Evolutionary conservation across 1,140 invertebrate species (phyloP).

Genomic region (Penaeus indicus): DNA sequence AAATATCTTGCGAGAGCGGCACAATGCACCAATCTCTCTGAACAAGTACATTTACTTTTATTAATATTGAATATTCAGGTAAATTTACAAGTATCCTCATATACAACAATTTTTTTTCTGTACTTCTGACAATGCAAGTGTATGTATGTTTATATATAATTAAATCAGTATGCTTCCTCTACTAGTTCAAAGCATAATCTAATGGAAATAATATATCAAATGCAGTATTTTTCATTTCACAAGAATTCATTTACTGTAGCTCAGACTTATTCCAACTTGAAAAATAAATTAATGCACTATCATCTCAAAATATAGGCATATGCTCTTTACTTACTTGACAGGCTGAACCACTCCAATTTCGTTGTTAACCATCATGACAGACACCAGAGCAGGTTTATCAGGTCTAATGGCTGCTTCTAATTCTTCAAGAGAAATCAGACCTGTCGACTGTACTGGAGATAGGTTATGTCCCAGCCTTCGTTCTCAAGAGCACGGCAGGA

Average conservation of each 20-base stretch:
- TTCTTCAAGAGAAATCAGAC: constrained; percentile 86
- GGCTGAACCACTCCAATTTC: constrained; percentile 99
- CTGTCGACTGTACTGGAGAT: constrained; percentile 90
- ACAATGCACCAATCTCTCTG: constrained; percentile 72
- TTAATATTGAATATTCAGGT: not conserved
- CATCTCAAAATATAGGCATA: constrained; percentile 63
- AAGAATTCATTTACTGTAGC: no score
- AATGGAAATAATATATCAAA: no score
- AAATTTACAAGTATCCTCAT: not conserved
- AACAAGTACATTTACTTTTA: constrained; percentile 19
- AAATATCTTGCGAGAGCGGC: constrained; percentile 83
- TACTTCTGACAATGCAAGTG: no score
- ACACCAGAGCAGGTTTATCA: constrained; percentile 95
- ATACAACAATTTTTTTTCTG: not conserved
- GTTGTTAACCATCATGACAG: constrained; percentile 99
- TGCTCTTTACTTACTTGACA: constrained; percentile 82
- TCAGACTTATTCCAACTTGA: no score
- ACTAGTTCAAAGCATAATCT: no score
- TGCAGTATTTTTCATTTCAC: no score
- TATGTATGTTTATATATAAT: no score
- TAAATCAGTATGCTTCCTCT: no score
- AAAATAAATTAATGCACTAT: constrained; percentile 62
- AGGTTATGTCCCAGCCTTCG: constrained; percentile 96
- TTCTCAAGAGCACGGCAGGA: constrained; percentile 94
- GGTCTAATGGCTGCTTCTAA: constrained; percentile 87